These are phyloP conservation scores for Dione vanillae DNA, from an alignment of 2,888 invertebrate genomes.

Conservation along the genomic window DNA sequence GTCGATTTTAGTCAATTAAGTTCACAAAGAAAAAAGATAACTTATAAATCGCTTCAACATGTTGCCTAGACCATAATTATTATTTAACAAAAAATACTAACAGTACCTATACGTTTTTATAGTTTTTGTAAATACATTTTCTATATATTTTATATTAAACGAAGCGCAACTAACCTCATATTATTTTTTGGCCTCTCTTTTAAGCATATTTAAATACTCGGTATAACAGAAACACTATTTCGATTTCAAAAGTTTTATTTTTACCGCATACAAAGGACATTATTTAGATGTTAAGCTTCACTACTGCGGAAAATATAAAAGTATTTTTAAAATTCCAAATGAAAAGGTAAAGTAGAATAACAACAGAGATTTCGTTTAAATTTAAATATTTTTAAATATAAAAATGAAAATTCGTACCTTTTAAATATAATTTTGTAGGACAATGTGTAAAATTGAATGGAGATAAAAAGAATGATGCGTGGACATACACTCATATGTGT, in stretches of 20 bases:
- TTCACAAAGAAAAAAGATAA: too few relatives aligned
- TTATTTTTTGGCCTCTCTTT: conserved; percentile 10
- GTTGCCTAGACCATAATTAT: too few relatives aligned
- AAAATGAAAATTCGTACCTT: not conserved
- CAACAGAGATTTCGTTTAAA: conserved; percentile 22
- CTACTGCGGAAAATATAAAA: conserved; percentile 41
- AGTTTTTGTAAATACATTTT: too few relatives aligned
- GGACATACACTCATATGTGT: too few relatives aligned
- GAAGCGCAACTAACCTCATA: conserved; percentile 2
- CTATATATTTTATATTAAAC: conserved; percentile 12
- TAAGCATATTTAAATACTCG: conserved; percentile 15
- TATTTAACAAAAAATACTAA: too few relatives aligned
- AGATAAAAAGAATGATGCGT: too few relatives aligned
- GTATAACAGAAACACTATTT: conserved; percentile 21
- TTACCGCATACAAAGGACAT: conserved; percentile 41
- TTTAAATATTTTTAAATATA: conserved; percentile 13
- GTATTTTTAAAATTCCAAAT: conserved; percentile 37
- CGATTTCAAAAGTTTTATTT: conserved; percentile 28
- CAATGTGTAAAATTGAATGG: not conserved
- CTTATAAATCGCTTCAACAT: too few relatives aligned
- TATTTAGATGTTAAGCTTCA: conserved; percentile 44
- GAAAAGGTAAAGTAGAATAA: conserved; percentile 34
- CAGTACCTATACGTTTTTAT: too few relatives aligned
- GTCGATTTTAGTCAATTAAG: too few relatives aligned
- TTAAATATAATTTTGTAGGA: not conserved